Percentiles rank a stretch among this genome's conserved stretches.
phyloP scores from a whole-genome alignment of 2,113 vertebrate genomes.

The Rattus norvegicus region DNA sequence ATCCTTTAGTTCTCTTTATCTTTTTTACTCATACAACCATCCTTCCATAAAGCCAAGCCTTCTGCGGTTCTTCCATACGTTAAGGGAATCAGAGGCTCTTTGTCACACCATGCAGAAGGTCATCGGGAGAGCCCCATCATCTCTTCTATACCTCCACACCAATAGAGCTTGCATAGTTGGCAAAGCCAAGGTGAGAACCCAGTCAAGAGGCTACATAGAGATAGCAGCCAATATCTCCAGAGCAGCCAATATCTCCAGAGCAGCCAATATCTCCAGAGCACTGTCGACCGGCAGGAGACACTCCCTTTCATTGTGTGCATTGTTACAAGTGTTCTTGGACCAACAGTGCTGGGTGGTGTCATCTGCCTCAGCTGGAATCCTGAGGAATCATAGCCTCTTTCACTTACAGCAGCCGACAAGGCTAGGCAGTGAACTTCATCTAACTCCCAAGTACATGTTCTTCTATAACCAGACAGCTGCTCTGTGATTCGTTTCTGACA shows the following conservation, averaged over 20 bases:
- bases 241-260: too few species aligned
- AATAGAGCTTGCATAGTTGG: background rate
- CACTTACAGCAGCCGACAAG: background rate
- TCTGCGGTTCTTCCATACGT: background rate
- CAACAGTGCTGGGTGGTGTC: background rate
- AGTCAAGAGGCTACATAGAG: background rate
- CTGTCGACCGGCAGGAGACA: background rate
- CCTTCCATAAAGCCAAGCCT: background rate
- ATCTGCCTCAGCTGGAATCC: accelerated
- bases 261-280: background rate
- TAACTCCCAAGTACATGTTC: background rate
- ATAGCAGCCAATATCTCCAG: background rate
- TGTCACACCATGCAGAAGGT: background rate
- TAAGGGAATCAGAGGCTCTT: background rate
- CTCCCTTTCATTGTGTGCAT: accelerated
- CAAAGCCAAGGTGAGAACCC: background rate
- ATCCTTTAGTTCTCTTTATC: background rate
- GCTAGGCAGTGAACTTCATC: background rate
- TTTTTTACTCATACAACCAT: background rate
- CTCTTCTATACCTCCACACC: background rate
- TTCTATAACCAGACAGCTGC: background rate
- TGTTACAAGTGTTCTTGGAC: background rate
- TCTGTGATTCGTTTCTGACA: background rate
- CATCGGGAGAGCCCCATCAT: background rate
- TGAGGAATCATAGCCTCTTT: background rate